Evolutionary conservation across 2,113 vertebrate species (phyloP), one percentile per base, ranked within the genome.

Genomic region (Elachura formosa): DNA sequence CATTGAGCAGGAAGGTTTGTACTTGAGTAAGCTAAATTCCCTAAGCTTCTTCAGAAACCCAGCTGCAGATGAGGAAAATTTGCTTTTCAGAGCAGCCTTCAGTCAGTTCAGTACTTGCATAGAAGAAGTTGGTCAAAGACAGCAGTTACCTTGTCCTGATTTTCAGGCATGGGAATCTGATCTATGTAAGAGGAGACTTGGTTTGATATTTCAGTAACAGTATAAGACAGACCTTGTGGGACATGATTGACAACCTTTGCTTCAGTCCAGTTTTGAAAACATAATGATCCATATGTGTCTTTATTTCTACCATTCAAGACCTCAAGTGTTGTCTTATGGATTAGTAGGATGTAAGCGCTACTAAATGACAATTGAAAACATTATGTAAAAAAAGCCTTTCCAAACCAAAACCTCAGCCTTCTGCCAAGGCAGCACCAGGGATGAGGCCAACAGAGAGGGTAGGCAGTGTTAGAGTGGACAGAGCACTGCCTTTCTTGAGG

Each of bases 231-330:
- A 40, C 8, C 31, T 54, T 28, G 31, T 34, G 51, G 36, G 31
- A 84, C 29, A 59, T 23, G 23, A 18, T 12, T 59, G 34, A n/a
- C 0, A 0, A 8, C 2, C 0, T 64, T 83, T 52, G 36, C 63
- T 74, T 69, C 84, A 33, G 0, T 62, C 51, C 33, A 23, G 9
- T 34, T 85, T 28, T 74, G 85, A 69, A 79, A 77, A 91, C 64
- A 9, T 54, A 33, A 46, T 36, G 55, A 46, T 81, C 51, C 40
- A 7, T 26, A 26, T 9, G 11, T 78, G 43, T 84, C 89, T 93
- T 90, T 54, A 71, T 83, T 85, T 90, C 51, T 88, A 2, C 46
- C 45, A 43, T 46, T 69, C 40, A 28, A 48, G 54, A 55, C 62
- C 51, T 91, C 78, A 51, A 83, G 13, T 46, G 6, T 14, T 73